Base-by-base conservation (phyloP, 1,140 invertebrate species). In the Phymorhynchus buccinoides region DNA sequence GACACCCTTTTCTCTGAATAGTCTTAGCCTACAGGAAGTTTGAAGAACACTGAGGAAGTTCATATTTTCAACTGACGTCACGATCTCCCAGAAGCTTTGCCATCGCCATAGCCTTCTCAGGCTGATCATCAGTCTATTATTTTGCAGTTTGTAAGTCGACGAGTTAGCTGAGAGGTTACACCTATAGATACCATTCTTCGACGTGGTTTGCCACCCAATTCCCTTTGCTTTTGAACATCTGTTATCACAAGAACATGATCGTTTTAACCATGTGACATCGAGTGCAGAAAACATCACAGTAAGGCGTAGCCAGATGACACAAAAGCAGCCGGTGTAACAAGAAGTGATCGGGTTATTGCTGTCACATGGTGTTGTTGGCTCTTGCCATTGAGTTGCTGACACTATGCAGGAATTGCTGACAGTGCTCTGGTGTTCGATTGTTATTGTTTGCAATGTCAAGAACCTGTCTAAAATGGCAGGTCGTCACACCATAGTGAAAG, bases 401-500 rank as follows among this genome's bases (percentile, higher is more conserved):
- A 62, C 18, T 62, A 83, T 83, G 81, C 37, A 44, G 41, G n/a
- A 39, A 62, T 37, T 71, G 81, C 62, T 83, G 81, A 83, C 81
- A 71, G 81, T 32, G 52, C 37, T 41, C 41, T 32, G 16, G 14
- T 78, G 22, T 2, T 78, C n/a, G 66, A 48, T 62, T 35, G 52
- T 68, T 3, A 68, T 75, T 75, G 18, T 22, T 75, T 0, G 73
- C 18, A 22, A 3, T 27, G 27, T 41, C 68, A 35, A 71, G 68
- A 35, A 32, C 35, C 68, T 71, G 35, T 35, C 37, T 35, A 62
- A 83, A 83, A 88, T 88, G 87, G 87, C 83, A 42, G 85, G 83
- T 71, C 86, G 90, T 86, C 88, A 88, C 73, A 89, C 89, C 87
- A 89, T 62, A 86, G 82, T 83, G 90, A 91, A 82, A 91, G 90